A percentile compares a stretch with the other conserved stretches of the same genome.
Evolutionary conservation across 2,113 vertebrate species (phyloP).

Genomic region (Elachura formosa): DNA sequence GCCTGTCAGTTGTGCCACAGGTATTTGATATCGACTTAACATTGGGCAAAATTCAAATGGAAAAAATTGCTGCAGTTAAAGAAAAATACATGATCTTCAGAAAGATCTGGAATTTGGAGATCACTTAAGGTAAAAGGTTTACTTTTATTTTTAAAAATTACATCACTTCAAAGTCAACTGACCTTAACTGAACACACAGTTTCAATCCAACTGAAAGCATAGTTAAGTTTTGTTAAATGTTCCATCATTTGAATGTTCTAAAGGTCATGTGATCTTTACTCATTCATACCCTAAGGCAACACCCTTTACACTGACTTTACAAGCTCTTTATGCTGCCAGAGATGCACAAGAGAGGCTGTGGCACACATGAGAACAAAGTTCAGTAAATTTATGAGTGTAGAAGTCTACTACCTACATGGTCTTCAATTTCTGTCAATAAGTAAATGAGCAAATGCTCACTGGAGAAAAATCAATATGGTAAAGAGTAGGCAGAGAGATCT

Average conservation of each 20-base stretch:
- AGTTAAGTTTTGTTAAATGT: not conserved
- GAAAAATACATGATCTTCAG: not conserved
- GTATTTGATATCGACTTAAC: not conserved
- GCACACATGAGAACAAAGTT: not conserved
- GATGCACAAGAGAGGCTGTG: not conserved
- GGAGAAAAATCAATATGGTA: not conserved
- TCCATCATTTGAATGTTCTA: not conserved
- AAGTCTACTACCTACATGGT: not conserved
- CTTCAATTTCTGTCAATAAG: not conserved
- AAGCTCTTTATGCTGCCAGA: not conserved
- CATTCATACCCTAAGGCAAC: not conserved
- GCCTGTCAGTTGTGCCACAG: not conserved
- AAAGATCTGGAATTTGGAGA: not conserved
- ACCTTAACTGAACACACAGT: not conserved
- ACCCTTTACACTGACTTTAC: not conserved
- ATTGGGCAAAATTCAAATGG: not conserved
- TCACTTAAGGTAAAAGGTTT: not conserved
- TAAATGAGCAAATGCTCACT: not conserved
- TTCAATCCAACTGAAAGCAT: not conserved
- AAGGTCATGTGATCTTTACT: not conserved
- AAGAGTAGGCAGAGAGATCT: not conserved
- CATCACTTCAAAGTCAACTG: not conserved
- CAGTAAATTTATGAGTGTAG: not conserved
- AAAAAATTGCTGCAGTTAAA: not conserved
- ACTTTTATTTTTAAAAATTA: not conserved